Base-by-base conservation (phyloP, 23 tunicate species). In the Ascidia mentula region DNA sequence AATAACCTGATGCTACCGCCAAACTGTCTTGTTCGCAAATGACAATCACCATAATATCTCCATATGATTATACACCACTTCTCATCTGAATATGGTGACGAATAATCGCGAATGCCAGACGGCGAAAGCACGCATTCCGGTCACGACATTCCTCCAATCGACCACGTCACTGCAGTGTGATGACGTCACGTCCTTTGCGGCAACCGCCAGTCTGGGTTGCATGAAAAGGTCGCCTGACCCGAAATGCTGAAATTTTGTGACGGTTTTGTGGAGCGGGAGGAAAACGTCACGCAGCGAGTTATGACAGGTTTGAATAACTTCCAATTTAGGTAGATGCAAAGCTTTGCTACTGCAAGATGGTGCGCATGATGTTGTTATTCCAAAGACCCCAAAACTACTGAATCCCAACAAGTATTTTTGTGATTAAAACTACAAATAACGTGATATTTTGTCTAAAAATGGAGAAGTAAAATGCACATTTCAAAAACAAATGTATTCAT, bases 111-210 rank as follows among this genome's bases (percentile, higher is more conserved):
- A 5, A 53, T 9, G 65, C 65, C 65, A 53, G 65, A 53, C 65
- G 7, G 13, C 13, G 65, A 9, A 42, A 5, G 28, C 65, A 53
- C 65, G 65, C 24, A 20, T 53, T 9, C 65, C 65, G 24, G 12
- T 53, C 65, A 53, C 65, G 65, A 5, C 24, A 53, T 53, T 53
- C 65, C 65, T 26, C 65, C 1, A 53, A 53, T 1, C 65, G 4
- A 28, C 22, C 13, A 53, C 65, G 65, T 53, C 65, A 53, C 65
- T 53, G 65, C 65, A 9, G 65, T 26, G 1, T 28, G 22, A 28
- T 53, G 65, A 53, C 65, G 65, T 53, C 65, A 53, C 13, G 65
- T 53, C 65, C 65, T 53, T 9, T 42, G 53, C 53, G 53, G 53
- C 24, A 28, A 5, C 24, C 65, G 65, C 65, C 28, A n/a, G n/a